Base-by-base conservation (phyloP, 64 coral and sea anemone genomes). In the Anthopleura sola region DNA sequence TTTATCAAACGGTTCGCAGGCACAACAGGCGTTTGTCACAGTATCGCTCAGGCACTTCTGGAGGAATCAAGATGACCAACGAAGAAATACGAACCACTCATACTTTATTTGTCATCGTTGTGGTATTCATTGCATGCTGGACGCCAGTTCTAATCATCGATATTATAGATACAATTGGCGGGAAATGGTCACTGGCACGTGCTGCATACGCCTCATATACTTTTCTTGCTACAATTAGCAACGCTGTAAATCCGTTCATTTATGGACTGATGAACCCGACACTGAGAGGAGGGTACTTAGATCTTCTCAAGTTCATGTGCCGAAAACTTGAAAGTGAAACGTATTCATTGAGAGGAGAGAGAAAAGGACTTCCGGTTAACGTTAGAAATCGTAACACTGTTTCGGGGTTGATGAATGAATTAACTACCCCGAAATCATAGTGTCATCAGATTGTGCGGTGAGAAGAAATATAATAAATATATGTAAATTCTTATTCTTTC, bases 31-130 rank as follows among this genome's bases (percentile, higher is more conserved):
- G 77, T 4, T n/a, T 76, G 11, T 85, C 37, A 11, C 60, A 86
- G 39, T 60, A 47, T 46, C 58, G 47, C 8, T 49, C 37, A 18
- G 46, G 46, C 37, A 44, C 37, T 69, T 26, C 21, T 24, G 23
- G 58, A 28, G 58, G 58, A n/a, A 87, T 33, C 14, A 40, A 68
- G 24, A 48, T 93, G n/a, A 82, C 75, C 34, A 60, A 39, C 6
- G 87, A 93, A 78, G 91, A 93, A 51, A 89, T 93, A 20, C 88
- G 84, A 51, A 93, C 87, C 57, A 85, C 91, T 47, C 83, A 46
- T 57, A 93, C 87, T 32, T 13, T 93, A 74, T 93, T 93, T 48
- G 91, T 76, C 2, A 93, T 93, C 40, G 91, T 93, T 32, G 77
- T 93, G 17, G 49, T 89, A 24, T 93, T 89, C 18, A 89, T 81